Evolutionary conservation across 2,113 vertebrate genomes (phyloP), one percentile per base, ranked within the genome.

Genomic region (Procapra przewalskii): DNA sequence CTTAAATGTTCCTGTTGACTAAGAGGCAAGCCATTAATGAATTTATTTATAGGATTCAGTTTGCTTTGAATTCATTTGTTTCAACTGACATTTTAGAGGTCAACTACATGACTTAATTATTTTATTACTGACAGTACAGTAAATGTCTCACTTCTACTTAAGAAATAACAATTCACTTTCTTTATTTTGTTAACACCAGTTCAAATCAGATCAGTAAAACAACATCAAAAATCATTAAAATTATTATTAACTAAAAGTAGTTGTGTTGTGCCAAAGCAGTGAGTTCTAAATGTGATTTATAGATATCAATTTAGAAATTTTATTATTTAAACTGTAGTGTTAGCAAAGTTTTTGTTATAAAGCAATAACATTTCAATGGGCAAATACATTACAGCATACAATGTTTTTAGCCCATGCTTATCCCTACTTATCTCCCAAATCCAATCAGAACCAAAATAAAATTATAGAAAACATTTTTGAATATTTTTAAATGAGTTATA

Each of bases 61-160:
- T 96, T 97, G 59, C 83, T 98, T 96, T 95, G 7, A 96, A 95
- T 96, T 95, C 4, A 29, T 85, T 93, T 88, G 27, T 95, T 90
- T 90, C 31, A 64, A 50, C 23, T 97, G 84, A 95, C 40, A 96
- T 85, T 90, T 96, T 90, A 91, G 45, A 93, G 62, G 45, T 95
- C 62, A 95, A 36, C 93, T 81, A 67, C 16, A 62, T 90, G 36
- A 60, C 60, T 82, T 95, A 54, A 50, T 95, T 91, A 83, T 94
- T 91, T 92, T 71, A 83, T 67, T 95, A 11, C 64, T 55, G 21
- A 90, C 84, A 25, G 23, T 17, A 59, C 27, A 91, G 25, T 79
- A 50, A 92, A 83, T 57, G 4, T 59, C 52, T 93, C 7, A 81
- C 50, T 87, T 92, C 21, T 79, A 64, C 12, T 96, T 96, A 79